Percentiles rank a stretch among this genome's conserved stretches.
These are phyloP conservation scores for Campoplex nolae DNA, from an alignment of 2,888 invertebrate genomes.

Conservation along the genomic window DNA sequence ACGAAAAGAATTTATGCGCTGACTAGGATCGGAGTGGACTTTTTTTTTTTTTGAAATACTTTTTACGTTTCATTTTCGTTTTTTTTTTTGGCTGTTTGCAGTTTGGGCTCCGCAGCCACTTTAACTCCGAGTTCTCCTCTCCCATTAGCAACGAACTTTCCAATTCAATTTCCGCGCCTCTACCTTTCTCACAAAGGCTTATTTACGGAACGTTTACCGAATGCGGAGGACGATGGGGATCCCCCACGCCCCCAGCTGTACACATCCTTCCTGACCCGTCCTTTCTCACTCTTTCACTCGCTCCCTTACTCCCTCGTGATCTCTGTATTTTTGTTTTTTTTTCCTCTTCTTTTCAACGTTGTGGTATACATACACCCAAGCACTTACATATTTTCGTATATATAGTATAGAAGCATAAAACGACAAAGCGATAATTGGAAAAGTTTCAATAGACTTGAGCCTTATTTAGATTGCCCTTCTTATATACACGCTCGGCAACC, in stretches of 20 bases:
- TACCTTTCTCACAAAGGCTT: constrained; percentile 75
- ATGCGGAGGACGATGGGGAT: constrained; percentile 58
- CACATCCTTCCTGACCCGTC: constrained; percentile 14
- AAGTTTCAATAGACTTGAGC: constrained; percentile 78
- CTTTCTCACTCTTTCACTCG: background rate
- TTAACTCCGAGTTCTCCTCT: constrained; percentile 45
- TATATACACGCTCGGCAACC: constrained; percentile 14
- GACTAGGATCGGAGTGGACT: constrained; percentile 23
- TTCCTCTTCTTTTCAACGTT: constrained; percentile 35
- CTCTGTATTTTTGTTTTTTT: constrained; percentile 13
- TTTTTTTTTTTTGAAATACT: constrained; percentile 35
- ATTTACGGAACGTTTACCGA: constrained; percentile 78
- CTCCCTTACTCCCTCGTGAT: constrained; percentile 22
- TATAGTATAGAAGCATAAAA: constrained; percentile 1
- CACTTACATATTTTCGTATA: constrained; percentile 30
- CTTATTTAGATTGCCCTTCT: constrained; percentile 70
- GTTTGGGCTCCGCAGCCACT: constrained; percentile 30
- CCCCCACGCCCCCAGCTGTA: constrained; percentile 47
- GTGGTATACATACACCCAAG: constrained; percentile 34
- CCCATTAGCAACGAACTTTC: constrained; percentile 74
- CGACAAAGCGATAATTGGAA: constrained; percentile 76
- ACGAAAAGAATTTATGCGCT: constrained; percentile 1
- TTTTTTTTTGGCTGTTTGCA: constrained; percentile 12
- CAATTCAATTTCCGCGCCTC: constrained; percentile 79
- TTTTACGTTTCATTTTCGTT: constrained; percentile 9